These are phyloP conservation scores for Setipinna tenuifilis DNA, from an alignment of 2,797 vertebrate genomes.

Conservation along the genomic window DNA sequence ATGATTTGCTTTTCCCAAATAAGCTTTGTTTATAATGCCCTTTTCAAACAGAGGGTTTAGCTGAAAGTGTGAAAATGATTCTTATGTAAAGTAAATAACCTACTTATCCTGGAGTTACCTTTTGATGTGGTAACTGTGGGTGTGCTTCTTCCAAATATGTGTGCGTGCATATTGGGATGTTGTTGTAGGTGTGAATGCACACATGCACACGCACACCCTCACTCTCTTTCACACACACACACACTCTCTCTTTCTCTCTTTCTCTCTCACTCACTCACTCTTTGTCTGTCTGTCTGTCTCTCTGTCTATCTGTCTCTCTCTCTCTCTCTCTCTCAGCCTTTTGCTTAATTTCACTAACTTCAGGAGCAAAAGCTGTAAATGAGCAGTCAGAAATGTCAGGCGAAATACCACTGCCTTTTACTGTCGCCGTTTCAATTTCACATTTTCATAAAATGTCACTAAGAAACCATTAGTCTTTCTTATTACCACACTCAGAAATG, in stretches of 20 bases:
- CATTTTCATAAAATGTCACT: slow-evolving; percentile 44
- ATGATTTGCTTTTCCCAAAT: not conserved
- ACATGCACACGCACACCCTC: not conserved
- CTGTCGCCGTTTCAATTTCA: slow-evolving; percentile 41
- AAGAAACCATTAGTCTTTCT: slow-evolving; percentile 11
- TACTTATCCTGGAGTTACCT: not conserved
- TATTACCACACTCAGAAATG: not conserved
- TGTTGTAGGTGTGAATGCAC: not conserved
- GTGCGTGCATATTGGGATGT: not conserved
- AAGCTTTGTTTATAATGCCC: too few species aligned
- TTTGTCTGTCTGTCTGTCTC: not conserved
- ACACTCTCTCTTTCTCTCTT: not conserved
- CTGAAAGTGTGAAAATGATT: too few species aligned
- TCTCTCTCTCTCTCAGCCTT: not conserved
- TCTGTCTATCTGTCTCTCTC: too few species aligned
- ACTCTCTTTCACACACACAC: not conserved
- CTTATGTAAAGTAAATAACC: too few species aligned
- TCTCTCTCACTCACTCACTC: slow-evolving; percentile 4
- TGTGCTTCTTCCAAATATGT: not conserved
- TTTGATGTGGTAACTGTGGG: not conserved
- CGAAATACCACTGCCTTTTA: slow-evolving; percentile 37
- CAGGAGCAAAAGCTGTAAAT: slow-evolving; percentile 32
- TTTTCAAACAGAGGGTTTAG: too few species aligned
- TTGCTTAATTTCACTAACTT: not conserved
- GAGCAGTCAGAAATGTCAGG: slow-evolving; percentile 43